Evolutionary conservation across 2,113 vertebrate species (phyloP).

Genomic region (Eptesicus fuscus): DNA sequence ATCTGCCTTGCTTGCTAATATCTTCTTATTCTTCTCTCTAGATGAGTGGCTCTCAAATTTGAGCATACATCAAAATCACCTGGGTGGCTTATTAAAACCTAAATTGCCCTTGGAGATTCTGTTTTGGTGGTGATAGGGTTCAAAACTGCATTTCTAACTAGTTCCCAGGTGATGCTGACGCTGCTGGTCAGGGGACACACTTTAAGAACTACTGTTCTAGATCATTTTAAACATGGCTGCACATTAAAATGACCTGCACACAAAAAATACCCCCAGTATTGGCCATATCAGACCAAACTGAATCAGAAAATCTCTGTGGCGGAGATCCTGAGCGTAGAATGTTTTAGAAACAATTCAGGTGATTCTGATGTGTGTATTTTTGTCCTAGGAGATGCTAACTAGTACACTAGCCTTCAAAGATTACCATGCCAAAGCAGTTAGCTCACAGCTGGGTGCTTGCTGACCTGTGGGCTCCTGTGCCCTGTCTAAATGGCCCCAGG

Average conservation of each 20-base stretch:
- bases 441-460: background rate
- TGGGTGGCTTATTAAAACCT: background rate
- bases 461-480: background rate
- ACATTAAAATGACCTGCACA: background rate
- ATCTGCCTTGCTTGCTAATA: background rate
- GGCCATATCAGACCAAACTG: background rate
- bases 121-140: background rate
- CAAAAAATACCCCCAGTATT: background rate
- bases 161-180: background rate
- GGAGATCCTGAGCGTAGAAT: background rate
- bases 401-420: background rate
- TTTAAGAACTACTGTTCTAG: background rate
- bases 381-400: background rate
- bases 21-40: background rate
- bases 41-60: background rate
- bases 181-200: background rate
- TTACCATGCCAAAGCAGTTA: background rate
- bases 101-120: background rate
- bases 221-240: background rate
- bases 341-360: background rate
- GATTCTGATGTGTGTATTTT: background rate
- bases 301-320: background rate
- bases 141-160: background rate
- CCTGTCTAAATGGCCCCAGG: background rate
- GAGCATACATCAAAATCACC: background rate